Conservation (phyloP, 2,113 vertebrate genomes). For the Stomatorhinus ivindoensis region DNA sequence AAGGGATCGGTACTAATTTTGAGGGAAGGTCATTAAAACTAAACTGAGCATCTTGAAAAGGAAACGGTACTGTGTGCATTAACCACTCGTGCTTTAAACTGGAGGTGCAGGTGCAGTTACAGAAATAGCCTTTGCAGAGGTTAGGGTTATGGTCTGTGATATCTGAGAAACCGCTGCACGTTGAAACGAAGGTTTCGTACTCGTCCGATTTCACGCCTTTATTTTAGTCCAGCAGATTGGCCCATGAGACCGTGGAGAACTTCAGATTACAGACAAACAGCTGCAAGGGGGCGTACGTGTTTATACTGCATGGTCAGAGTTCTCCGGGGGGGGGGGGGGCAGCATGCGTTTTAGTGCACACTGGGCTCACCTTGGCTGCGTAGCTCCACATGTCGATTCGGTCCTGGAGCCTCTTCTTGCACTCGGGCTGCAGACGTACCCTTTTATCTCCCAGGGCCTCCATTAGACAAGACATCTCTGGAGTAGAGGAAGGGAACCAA, state of each 20-base stretch:
- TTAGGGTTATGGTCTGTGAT: neutral
- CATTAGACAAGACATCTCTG: conserved; percentile 98
- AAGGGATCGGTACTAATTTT: neutral
- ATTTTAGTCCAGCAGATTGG: neutral
- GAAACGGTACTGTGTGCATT: neutral
- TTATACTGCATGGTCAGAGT: neutral
- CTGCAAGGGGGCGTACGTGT: neutral
- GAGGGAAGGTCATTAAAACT: neutral
- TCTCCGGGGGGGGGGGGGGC: neutral
- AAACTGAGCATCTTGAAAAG: neutral
- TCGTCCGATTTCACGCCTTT: neutral
- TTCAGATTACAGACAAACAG: neutral
- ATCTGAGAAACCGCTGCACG: neutral
- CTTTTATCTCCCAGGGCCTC: conserved; percentile 91
- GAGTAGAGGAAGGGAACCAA: neutral
- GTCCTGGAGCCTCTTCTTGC: conserved; percentile 95
- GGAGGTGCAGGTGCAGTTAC: neutral
- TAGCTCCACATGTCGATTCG: conserved; percentile 99
- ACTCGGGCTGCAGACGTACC: conserved; percentile 91
- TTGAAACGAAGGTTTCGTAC: neutral
- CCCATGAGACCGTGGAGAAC: neutral
- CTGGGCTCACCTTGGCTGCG: conserved; percentile 76
- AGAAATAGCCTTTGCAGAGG: neutral
- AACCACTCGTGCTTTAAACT: neutral
- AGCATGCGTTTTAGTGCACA: neutral